Base-by-base conservation (phyloP, 37 sponge, comb jelly and placozoan genomes). In the Agelas oroides region DNA sequence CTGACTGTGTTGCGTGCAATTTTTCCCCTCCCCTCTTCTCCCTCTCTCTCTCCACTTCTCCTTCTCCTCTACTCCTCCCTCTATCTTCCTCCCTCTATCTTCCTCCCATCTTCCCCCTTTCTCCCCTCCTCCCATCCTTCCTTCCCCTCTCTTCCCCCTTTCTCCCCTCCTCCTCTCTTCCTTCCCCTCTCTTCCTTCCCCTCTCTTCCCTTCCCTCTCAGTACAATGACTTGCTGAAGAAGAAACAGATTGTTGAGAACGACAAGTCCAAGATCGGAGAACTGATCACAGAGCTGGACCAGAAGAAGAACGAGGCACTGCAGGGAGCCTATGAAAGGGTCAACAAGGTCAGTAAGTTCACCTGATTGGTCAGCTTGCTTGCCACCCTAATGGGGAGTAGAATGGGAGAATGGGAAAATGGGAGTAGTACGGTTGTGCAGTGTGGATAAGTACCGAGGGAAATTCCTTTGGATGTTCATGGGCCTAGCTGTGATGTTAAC, bases 251-350 rank as follows among this genome's bases (percentile, higher is more conserved):
- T 57, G 99, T 98, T 32, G 95, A 92, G 79, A 92, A 95, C 33
- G 99, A 98, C 67, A 98, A 98, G 61, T 19, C 86, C 14, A 98
- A 98, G 86, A 98, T 98, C 52, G 93, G 77, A 17, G 77, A 92
- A 38, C 88, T 98, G 25, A 98, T 98, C 32, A 18, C 33, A 3
- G 97, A 97, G 59, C 65, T 98, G 58, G 99, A 98, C 81, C 90
- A 96, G 70, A 98, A 98, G 94, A 98, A 98, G 94, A 95, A 96
- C 65, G 91, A 90, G 81, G 93, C 95, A 19, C 72, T 98, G 64
- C 75, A 83, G 23, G 87, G 68, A 46, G 99, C 99, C 19, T 88
- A 88, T 77, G 75, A 86, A 3, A 87, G 91, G 63, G 99, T 98
- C 39, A 97, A 95, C 78, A 90, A 90, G 89, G 96, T 96, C n/a